Conservation (phyloP, 2,113 vertebrate species). For the Crotalus tigris region DNA sequence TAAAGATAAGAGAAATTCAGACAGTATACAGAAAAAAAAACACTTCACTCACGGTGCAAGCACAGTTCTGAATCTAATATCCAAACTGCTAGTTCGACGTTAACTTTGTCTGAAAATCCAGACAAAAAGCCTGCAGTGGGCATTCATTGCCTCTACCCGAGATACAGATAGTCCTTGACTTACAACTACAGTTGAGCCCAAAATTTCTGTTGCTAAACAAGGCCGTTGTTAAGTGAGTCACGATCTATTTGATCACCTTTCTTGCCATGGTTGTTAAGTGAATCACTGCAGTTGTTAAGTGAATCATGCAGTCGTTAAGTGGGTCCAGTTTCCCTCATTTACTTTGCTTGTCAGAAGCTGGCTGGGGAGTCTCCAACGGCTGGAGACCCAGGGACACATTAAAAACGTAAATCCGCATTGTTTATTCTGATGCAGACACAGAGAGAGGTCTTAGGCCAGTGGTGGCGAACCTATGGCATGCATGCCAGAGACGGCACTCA, state of each 20-base stretch:
- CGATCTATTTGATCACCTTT: background rate
- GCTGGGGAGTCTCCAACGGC: too few species aligned
- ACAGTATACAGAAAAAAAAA: background rate
- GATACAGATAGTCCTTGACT: background rate
- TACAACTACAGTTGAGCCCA: background rate
- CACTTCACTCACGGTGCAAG: too few species aligned
- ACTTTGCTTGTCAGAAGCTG: background rate
- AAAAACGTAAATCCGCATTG: too few species aligned
- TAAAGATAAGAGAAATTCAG: rapidly evolving
- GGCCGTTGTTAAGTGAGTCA: background rate
- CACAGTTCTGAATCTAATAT: background rate
- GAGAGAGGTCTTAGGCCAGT: too few species aligned
- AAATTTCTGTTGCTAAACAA: background rate
- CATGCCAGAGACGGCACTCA: too few species aligned
- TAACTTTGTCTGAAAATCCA: background rate
- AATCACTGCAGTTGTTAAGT: background rate
- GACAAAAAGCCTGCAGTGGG: background rate
- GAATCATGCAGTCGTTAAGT: background rate
- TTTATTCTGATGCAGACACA: background rate
- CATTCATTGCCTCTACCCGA: background rate
- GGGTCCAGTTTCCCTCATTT: background rate
- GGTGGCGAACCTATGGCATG: too few species aligned
- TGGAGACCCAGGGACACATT: background rate
- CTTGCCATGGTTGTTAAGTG: background rate
- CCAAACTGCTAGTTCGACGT: background rate